Conservation (phyloP, 2,797 vertebrate species). For the Pseudopleuronectes americanus region DNA sequence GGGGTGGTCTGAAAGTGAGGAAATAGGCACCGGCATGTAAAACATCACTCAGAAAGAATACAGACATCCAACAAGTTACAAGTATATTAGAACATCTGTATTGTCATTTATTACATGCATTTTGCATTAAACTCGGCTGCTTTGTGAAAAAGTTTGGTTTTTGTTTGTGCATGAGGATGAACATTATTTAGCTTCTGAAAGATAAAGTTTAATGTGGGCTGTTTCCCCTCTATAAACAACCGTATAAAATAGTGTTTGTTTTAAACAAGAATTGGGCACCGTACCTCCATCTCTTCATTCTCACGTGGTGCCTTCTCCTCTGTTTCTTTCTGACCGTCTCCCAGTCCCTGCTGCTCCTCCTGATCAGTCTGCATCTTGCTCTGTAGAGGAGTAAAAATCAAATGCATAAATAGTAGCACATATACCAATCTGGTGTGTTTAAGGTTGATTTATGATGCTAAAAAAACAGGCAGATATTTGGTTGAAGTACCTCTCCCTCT, state of each 20-base stretch:
- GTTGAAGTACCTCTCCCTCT: constrained; percentile 91
- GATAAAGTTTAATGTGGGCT: too few species aligned
- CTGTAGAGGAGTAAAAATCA: constrained; percentile 46
- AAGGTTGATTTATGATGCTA: not conserved
- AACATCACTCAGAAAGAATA: not conserved
- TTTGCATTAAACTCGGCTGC: not conserved
- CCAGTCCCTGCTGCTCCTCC: constrained; percentile 87
- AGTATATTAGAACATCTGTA: not conserved
- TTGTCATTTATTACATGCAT: not conserved
- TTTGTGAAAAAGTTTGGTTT: not conserved
- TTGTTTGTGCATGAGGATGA: too few species aligned
- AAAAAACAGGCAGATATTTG: fast-evolving
- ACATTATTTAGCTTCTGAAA: too few species aligned
- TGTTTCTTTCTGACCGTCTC: constrained; percentile 82
- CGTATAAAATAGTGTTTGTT: not conserved
- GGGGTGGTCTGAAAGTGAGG: constrained; percentile 63
- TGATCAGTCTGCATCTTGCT: constrained; percentile 97
- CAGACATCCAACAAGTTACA: not conserved
- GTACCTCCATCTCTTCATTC: constrained; percentile 97
- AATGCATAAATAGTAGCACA: not conserved
- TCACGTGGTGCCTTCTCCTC: constrained; percentile 90
- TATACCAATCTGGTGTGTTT: not conserved
- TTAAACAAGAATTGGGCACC: not conserved
- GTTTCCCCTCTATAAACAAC: not conserved
- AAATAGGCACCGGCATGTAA: not conserved